Base-by-base conservation (phyloP, 2,888 invertebrate genomes). In the Orthosia gothica region DNA sequence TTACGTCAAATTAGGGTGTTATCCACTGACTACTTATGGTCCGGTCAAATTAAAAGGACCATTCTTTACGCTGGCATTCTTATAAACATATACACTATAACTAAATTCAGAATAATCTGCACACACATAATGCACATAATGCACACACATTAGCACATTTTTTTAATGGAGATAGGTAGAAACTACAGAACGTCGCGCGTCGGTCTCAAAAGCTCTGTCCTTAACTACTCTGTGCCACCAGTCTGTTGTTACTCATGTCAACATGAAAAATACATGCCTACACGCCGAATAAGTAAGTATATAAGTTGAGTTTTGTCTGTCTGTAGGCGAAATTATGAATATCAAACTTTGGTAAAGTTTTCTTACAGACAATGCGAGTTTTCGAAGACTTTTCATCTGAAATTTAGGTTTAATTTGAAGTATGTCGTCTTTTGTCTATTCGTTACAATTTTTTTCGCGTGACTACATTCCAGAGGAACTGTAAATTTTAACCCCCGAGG, bases 191-290 rank as follows among this genome's bases (percentile, higher is more conserved):
- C 16, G n/a, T 2, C 13, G 26, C 11, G 15, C 16, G 15, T 5
- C 13, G 26, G 16, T 50, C 7, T n/a, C 16, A 40, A 9, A 15
- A 57, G 62, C 61, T 45, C 61, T 61, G 45, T 61, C 3, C 13
- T 45, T 20, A n/a, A 45, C 15, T 61, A 20, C 61, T 81, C 87
- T 87, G 57, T 81, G 66, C 1, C 12, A 11, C 85, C 71, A 64
- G 72, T 70, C 77, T 83, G 82, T 85, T 84, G 82, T 85, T 87
- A 85, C 87, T 87, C 91, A 89, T 92, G 91, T 93, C 92, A 92
- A 92, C 90, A 89, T 85, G 84, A 82, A 86, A 65, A 72, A 76
- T 72, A 87, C 64, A 80, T 79, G 73, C 49, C 59, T 72, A 72
- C 72, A 76, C 65, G 81, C 77, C 83, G 59, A 68, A 68, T 32